Base-by-base conservation (phyloP, 2,113 vertebrate species). In the Lichenostomus cassidix region DNA sequence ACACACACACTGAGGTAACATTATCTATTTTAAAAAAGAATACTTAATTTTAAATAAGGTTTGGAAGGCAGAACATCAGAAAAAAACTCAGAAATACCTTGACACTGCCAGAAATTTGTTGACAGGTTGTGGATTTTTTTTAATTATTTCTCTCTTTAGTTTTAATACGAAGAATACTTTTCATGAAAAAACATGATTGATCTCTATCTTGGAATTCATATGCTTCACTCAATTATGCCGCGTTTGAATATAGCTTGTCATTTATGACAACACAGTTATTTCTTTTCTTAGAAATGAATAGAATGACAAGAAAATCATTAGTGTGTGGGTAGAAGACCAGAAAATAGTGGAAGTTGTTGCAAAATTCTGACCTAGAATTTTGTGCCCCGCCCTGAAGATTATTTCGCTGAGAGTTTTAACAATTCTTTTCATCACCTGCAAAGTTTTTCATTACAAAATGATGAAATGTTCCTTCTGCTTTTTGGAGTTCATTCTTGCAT, bases 231-330 rank as follows among this genome's bases (percentile, higher is more conserved):
- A 87, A 1, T 52, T 77, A 91, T 55, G 73, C 67, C 0, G 2
- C 75, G 41, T 81, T 88, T 90, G 82, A 91, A 86, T 60, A 81
- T 2, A 75, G 15, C 28, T 80, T 94, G 71, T 67, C n/a, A 86
- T 46, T 90, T 81, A 75, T 77, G 55, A 67, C 27, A 87, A n/a
- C 18, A 33, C 13, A 52, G 29, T 27, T 39, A 7, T 29, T 37
- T 92, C 86, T 91, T 97, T 94, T 94, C 86, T 33, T 87, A 94
- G 63, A 87, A 77, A 76, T 77, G 86, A 94, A 90, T 29, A 93
- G 64, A 80, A 94, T 89, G 88, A 96, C 87, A 96, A 68, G 87
- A 89, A 93, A 96, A 96, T 95, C 44, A 89, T 81, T 80, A 90
- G 44, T 91, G 59, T 93, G 86, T 63, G 44, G 53, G 3, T 81